Base-by-base conservation (phyloP, 2,888 invertebrate genomes). In the Mesorhabditis spiculigera region DNA sequence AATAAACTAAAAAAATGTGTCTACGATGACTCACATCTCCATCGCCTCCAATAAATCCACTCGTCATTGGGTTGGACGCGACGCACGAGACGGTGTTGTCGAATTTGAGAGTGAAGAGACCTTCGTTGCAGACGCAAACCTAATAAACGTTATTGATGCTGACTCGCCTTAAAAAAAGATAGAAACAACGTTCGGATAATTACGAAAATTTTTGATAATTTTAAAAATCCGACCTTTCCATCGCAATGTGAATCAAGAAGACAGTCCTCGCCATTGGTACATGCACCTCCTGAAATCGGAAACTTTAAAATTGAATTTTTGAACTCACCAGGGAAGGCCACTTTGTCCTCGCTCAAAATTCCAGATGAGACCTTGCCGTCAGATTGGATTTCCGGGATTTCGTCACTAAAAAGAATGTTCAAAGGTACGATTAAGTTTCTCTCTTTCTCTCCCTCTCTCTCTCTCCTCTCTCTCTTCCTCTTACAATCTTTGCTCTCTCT, bases 171-270 rank as follows among this genome's bases (percentile, higher is more conserved):
- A n/a, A n/a, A n/a, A n/a, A n/a, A n/a, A n/a, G n/a, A n/a, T n/a
- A n/a, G n/a, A n/a, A n/a, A n/a, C n/a, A n/a, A n/a, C n/a, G n/a
- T n/a, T n/a, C n/a, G n/a, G n/a, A n/a, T n/a, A n/a, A n/a, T n/a
- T n/a, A n/a, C n/a, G 8, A 63, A 63, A 6, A 63, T 63, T 16
- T 13, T n/a, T n/a, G n/a, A n/a, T 13, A 6, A 28, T 6, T 63
- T 13, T 6, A 6, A 6, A 16, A 16, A 16, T 8, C 41, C 63
- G 2, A 71, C 43, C 10, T 80, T 85, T 62, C 85, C 85, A 65
- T 85, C 84, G 72, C 85, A 85, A 61, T 71, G 75, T 10, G 85
- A 84, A 45, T 85, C 84, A 5, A 83, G 73, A 63, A 85, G 76
- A 66, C 85, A 85, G 64, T 82, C 82, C 67, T 85, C 83, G 61